A percentile compares a stretch with the other conserved stretches of the same genome.
Conservation (phyloP, 2,797 vertebrate species). For the Scomberomorus guttatus region DNA sequence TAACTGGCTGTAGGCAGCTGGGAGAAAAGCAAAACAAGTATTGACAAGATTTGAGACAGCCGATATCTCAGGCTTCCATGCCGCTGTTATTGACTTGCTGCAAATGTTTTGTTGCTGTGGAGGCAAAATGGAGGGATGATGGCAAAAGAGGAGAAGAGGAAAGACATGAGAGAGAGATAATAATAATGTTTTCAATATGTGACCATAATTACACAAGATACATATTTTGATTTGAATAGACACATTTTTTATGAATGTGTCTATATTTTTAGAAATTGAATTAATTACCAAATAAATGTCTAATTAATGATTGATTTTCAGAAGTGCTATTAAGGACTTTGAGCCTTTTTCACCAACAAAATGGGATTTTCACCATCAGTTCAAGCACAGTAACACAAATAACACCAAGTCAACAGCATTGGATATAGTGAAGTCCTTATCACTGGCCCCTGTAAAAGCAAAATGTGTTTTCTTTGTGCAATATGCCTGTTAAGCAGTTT, state of each 20-base stretch:
- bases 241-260: not conserved
- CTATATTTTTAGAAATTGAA: not conserved
- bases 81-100: constrained; percentile 43
- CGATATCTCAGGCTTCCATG: constrained; percentile 51
- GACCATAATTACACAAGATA: not conserved
- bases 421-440: not conserved
- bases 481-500: not conserved
- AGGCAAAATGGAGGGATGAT: constrained; percentile 18
- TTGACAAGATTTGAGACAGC: constrained; percentile 47
- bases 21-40: constrained; percentile 52
- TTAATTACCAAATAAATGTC: not conserved
- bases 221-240: not conserved
- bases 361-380: not conserved
- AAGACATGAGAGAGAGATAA: not conserved
- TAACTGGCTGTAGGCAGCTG: constrained; percentile 33
- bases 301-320: not conserved
- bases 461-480: not conserved
- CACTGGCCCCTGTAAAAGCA: not conserved
- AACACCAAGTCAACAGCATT: not conserved
- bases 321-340: no score
- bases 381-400: not conserved
- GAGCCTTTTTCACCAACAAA: not conserved
- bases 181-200: no score
- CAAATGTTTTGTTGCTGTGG: constrained; percentile 51
- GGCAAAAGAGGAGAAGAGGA: not conserved